Evolutionary conservation across 2,797 vertebrate species (phyloP).

Genomic region (Glyptemys insculpta): DNA sequence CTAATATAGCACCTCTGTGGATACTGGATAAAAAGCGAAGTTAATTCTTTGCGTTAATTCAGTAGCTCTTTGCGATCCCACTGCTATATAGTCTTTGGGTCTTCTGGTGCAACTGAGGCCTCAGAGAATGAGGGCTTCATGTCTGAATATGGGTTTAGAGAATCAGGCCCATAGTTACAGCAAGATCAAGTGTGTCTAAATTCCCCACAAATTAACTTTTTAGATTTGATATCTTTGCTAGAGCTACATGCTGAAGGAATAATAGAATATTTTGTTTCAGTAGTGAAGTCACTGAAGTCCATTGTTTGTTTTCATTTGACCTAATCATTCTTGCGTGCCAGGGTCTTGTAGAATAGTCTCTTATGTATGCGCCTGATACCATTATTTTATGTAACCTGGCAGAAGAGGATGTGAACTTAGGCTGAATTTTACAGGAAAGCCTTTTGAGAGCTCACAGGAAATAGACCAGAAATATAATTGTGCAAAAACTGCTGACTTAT

Average conservation of each 20-base stretch:
- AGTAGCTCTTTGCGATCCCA: neutral
- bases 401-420: conserved; percentile 43
- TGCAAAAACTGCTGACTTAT: conserved; percentile 60
- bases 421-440: conserved; percentile 68
- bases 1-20: neutral
- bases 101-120: neutral
- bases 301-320: conserved; percentile 2
- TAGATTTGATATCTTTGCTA: neutral
- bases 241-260: neutral
- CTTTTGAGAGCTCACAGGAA: conserved; percentile 75
- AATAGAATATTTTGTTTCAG: neutral
- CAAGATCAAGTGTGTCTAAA: neutral
- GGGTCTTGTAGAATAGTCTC: neutral
- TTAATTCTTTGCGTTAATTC: neutral
- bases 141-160: neutral
- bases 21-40: neutral
- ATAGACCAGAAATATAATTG: conserved; percentile 67
- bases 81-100: neutral
- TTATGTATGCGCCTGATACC: neutral
- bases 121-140: neutral
- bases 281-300: neutral
- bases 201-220: neutral
- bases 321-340: neutral
- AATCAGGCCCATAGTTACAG: neutral
- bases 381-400: conserved; percentile 8